These are phyloP conservation scores for Aphelenchoides besseyi DNA, from an alignment of 1,140 invertebrate species.

Conservation along the genomic window DNA sequence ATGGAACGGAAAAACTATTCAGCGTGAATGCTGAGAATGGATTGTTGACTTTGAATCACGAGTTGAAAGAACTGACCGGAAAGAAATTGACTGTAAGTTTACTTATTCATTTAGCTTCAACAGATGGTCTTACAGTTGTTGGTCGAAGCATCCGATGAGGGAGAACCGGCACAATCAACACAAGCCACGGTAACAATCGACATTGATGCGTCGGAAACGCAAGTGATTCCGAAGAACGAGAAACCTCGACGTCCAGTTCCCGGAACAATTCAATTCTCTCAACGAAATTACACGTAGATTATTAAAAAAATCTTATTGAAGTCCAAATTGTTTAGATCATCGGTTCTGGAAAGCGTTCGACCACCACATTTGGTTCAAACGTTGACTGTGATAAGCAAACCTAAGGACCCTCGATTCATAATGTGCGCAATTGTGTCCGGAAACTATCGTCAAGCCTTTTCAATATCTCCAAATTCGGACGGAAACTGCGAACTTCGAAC, in stretches of 20 bases:
- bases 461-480: constrained; percentile 30
- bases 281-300: constrained; percentile 54
- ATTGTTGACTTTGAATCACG: constrained; percentile 43
- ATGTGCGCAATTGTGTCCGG: constrained; percentile 56
- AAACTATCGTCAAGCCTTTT: constrained; percentile 53
- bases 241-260: constrained; percentile 24
- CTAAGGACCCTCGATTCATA: constrained; percentile 57
- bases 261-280: constrained; percentile 47
- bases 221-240: constrained; percentile 29
- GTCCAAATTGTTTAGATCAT: constrained; percentile 50
- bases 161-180: constrained; percentile 44
- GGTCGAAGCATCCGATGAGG: constrained; percentile 55
- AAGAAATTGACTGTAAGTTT: constrained; percentile 46
- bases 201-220: constrained; percentile 36
- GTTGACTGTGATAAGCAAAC: constrained; percentile 54
- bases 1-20: constrained; percentile 48
- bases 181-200: constrained; percentile 49
- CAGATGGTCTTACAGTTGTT: constrained; percentile 40
- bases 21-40: constrained; percentile 50
- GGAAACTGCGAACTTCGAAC: constrained; percentile 60
- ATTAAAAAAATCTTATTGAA: too few species aligned
- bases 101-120: not conserved
- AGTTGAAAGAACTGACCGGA: constrained; percentile 41
- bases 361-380: constrained; percentile 53
- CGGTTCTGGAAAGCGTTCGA: constrained; percentile 52